phyloP scores from a whole-genome alignment of 2,797 vertebrate species.

The Syngnathus acus region DNA sequence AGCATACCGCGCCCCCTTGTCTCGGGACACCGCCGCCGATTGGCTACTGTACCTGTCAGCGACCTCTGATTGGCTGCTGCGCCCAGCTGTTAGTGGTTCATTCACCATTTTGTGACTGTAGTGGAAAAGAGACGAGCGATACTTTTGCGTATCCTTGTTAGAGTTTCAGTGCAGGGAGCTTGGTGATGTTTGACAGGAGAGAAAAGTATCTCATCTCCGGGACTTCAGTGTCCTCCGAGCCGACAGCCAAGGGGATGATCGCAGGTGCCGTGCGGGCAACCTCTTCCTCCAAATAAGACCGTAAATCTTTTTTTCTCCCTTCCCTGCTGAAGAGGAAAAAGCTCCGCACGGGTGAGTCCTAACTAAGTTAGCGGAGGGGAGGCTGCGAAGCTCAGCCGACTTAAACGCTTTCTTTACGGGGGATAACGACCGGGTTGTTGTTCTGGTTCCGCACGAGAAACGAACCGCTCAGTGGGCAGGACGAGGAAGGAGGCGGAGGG shows the following conservation, averaged over 20 bases:
- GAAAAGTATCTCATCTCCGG: slow-evolving; percentile 64
- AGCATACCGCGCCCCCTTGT: slow-evolving; percentile 53
- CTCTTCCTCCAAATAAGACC: slow-evolving; percentile 53
- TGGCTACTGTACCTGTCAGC: slow-evolving; percentile 79
- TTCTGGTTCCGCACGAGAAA: slow-evolving; percentile 41
- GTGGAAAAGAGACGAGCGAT: slow-evolving; percentile 82
- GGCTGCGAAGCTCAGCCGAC: background rate
- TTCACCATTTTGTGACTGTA: slow-evolving; percentile 98
- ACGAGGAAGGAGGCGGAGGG: slow-evolving; percentile 38
- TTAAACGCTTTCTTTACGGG: background rate
- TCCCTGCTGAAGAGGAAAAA: slow-evolving; percentile 37
- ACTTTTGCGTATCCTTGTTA: slow-evolving; percentile 70
- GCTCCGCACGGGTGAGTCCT: slow-evolving; percentile 68
- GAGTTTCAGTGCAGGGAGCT: slow-evolving; percentile 62
- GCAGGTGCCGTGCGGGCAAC: slow-evolving; percentile 36
- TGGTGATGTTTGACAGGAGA: background rate
- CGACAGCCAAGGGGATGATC: slow-evolving; percentile 56
- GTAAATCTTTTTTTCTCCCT: slow-evolving; percentile 46
- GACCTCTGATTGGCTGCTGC: slow-evolving; percentile 75
- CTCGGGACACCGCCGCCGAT: slow-evolving; percentile 34
- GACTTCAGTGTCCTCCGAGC: slow-evolving; percentile 51
- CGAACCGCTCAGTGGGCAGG: slow-evolving; percentile 36
- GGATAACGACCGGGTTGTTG: background rate
- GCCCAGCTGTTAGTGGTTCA: slow-evolving; percentile 94
- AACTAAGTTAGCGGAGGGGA: slow-evolving; percentile 43